These are phyloP conservation scores for Pectinophora gossypiella DNA, from an alignment of 1,140 invertebrate species.

Conservation along the genomic window DNA sequence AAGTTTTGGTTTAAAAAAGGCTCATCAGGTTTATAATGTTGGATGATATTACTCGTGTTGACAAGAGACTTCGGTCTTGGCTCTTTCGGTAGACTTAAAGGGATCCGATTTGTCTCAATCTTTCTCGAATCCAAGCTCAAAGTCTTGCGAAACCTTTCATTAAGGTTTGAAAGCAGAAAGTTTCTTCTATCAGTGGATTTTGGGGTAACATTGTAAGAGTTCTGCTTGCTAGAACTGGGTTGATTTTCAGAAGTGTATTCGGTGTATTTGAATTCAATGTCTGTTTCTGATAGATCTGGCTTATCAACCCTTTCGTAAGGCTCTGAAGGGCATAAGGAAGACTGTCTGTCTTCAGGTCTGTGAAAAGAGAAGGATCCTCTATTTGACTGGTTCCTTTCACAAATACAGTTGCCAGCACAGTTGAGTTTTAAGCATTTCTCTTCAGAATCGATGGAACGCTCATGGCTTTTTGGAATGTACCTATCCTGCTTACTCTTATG, in stretches of 20 bases:
- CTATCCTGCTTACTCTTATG: slow-evolving; percentile 59
- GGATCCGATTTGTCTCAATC: slow-evolving; percentile 53
- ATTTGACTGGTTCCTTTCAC: slow-evolving; percentile 45
- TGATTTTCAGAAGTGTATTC: slow-evolving; percentile 61
- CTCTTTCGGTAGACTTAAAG: slow-evolving; percentile 50
- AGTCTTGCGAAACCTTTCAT: slow-evolving; percentile 71
- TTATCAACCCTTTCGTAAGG: slow-evolving; percentile 32
- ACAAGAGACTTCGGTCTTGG: slow-evolving; percentile 65
- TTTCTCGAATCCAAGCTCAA: slow-evolving; percentile 68
- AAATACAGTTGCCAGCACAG: slow-evolving; percentile 57
- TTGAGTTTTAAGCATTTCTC: slow-evolving; percentile 47
- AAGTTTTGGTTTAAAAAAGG: slow-evolving; percentile 51
- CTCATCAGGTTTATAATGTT: slow-evolving; percentile 46
- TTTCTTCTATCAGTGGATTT: slow-evolving; percentile 58
- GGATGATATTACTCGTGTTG: slow-evolving; percentile 59
- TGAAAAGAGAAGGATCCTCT: slow-evolving; percentile 65
- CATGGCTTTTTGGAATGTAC: slow-evolving; percentile 58
- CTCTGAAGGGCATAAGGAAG: slow-evolving; percentile 47
- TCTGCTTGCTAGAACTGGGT: slow-evolving; percentile 62
- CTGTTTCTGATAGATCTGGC: slow-evolving; percentile 53
- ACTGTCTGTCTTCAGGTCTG: slow-evolving; percentile 46
- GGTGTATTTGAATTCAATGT: slow-evolving; percentile 66
- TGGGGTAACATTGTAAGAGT: slow-evolving; percentile 60
- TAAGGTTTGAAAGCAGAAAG: slow-evolving; percentile 63
- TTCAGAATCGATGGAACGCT: slow-evolving; percentile 43